Evolutionary conservation across 2,797 vertebrate genomes (phyloP).

Genomic region (Todus mexicanus): DNA sequence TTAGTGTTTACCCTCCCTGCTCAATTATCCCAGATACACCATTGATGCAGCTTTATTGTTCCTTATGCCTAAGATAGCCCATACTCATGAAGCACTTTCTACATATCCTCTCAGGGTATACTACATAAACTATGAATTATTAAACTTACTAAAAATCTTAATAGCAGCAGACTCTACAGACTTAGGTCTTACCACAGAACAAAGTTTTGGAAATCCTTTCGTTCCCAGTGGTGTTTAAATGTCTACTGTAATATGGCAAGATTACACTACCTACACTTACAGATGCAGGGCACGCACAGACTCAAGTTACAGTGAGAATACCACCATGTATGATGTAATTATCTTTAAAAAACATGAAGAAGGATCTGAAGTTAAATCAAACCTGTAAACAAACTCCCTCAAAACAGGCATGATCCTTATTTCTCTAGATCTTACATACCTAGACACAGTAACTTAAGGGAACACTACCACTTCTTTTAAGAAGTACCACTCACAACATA

Average conservation of each 20-base stretch:
- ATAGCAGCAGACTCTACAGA: background rate
- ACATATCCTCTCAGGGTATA: background rate
- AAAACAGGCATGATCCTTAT: background rate
- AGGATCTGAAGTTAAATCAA: background rate
- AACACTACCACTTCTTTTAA: background rate
- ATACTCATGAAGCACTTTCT: background rate
- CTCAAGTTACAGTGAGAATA: background rate
- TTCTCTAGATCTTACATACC: background rate
- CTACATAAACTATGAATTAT: background rate
- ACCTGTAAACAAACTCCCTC: background rate
- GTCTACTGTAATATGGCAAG: background rate
- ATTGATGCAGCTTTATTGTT: background rate
- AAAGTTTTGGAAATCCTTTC: background rate
- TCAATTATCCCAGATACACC: background rate
- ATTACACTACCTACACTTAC: background rate
- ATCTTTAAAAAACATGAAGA: background rate
- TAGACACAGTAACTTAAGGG: accelerated
- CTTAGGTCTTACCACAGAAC: background rate
- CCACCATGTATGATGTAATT: background rate
- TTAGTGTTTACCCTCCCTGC: background rate
- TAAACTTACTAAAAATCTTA: background rate
- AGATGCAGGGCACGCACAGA: background rate
- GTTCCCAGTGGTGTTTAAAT: background rate
- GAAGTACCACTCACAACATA: background rate
- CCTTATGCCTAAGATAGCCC: background rate